phyloP scores from a whole-genome alignment of 2,113 vertebrate species.

The Bostrychus sinensis region DNA sequence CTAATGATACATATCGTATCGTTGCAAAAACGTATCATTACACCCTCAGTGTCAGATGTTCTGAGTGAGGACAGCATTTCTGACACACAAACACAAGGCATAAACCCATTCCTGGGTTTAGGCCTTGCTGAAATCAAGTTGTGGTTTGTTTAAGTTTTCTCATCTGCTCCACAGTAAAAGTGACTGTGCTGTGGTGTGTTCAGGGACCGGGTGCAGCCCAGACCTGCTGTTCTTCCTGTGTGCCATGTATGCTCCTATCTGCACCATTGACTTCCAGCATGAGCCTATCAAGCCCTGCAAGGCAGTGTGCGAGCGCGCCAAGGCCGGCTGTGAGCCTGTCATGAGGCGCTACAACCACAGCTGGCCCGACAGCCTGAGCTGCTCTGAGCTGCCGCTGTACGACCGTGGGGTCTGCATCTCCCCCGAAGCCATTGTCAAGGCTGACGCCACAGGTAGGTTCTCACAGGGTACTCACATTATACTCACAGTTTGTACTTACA shows the following conservation, averaged over 20 bases:
- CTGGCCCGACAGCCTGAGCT: conserved; percentile 95
- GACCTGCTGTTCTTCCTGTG: conserved; percentile 96
- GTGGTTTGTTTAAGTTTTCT: too few species aligned
- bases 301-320: conserved; percentile 93
- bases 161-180: not conserved
- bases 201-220: conserved; percentile 88
- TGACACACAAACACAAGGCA: too few species aligned
- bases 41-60: too few species aligned
- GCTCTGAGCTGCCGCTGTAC: conserved; percentile 93
- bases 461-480: not conserved
- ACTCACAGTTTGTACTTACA: not conserved
- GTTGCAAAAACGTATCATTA: too few species aligned
- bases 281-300: conserved; percentile 98
- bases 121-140: too few species aligned
- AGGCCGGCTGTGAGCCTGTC: conserved; percentile 92
- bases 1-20: too few species aligned
- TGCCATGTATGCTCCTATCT: conserved; percentile 98
- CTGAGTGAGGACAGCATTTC: too few species aligned
- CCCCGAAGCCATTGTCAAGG: conserved; percentile 94
- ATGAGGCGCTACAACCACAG: conserved; percentile 92
- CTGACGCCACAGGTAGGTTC: conserved; percentile 85
- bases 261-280: conserved; percentile 97
- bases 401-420: conserved; percentile 98
- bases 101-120: too few species aligned
- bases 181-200: not conserved